Evolutionary conservation across 2,113 vertebrate species (phyloP).

Genomic region (Cathartes aura): DNA sequence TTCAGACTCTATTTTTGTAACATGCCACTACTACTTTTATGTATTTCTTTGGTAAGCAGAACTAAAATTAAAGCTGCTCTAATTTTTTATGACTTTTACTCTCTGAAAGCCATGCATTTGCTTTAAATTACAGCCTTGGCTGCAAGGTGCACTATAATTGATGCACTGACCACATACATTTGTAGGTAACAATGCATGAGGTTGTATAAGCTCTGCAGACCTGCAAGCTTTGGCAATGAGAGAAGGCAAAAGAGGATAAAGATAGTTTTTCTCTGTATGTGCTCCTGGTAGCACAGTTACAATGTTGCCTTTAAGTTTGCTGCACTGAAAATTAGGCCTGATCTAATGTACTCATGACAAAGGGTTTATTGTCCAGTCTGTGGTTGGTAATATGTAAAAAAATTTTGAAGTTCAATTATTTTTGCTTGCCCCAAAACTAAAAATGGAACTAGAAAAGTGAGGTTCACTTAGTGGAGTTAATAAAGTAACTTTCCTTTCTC

Average conservation of each 20-base stretch:
- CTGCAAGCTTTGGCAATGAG: not conserved
- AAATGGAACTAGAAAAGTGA: not conserved
- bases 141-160: not conserved
- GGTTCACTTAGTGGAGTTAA: not conserved
- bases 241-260: not conserved
- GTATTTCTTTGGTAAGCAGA: not conserved
- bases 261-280: not conserved
- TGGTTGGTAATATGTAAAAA: not conserved
- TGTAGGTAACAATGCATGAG: not conserved
- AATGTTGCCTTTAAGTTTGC: not conserved
- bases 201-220: not conserved
- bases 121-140: not conserved
- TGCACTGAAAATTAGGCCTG: not conserved
- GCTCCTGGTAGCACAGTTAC: not conserved
- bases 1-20: not conserved
- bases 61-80: not conserved
- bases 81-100: not conserved
- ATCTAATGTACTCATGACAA: not conserved
- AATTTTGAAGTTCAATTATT: not conserved
- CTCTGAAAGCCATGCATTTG: not conserved
- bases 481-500: not conserved
- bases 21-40: not conserved
- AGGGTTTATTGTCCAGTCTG: not conserved
- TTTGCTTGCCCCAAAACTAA: not conserved
- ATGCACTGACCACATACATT: not conserved